phyloP scores from a whole-genome alignment of 2,888 invertebrate genomes.

The Pollenia angustigena region DNA sequence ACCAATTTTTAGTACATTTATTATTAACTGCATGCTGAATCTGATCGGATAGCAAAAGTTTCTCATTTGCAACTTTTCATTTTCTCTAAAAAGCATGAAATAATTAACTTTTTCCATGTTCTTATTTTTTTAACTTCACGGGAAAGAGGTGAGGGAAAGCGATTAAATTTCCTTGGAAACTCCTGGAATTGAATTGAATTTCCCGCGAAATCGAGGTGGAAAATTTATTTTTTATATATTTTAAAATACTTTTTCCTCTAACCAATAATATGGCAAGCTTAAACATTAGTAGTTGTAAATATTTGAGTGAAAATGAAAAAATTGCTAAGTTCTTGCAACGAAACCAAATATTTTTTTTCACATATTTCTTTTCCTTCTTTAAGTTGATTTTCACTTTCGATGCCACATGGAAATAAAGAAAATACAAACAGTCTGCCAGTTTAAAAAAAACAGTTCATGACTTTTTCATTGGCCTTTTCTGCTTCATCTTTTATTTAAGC shows the following conservation, averaged over 20 bases:
- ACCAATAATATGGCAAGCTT: neutral
- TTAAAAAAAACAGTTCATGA: slow-evolving; percentile 26
- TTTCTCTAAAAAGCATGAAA: too few species aligned
- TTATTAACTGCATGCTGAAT: too few species aligned
- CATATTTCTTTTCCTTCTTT: neutral
- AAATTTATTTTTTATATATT: too few species aligned
- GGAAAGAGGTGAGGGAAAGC: too few species aligned
- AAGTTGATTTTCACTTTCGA: slow-evolving; percentile 12
- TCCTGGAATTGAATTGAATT: too few species aligned
- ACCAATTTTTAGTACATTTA: too few species aligned
- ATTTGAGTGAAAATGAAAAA: slow-evolving; percentile 40
- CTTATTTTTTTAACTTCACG: too few species aligned
- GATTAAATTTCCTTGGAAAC: too few species aligned
- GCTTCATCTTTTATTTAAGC: slow-evolving; percentile 16
- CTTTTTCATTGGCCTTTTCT: slow-evolving; percentile 23
- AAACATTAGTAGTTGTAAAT: neutral
- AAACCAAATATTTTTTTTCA: slow-evolving; percentile 6
- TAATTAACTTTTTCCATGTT: too few species aligned
- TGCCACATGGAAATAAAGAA: slow-evolving; percentile 11
- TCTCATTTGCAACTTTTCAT: too few species aligned
- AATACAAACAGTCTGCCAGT: slow-evolving; percentile 37
- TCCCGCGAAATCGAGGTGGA: too few species aligned
- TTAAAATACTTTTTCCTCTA: neutral
- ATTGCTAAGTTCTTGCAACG: slow-evolving; percentile 11
- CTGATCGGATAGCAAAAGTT: too few species aligned